Evolutionary conservation across 2,888 invertebrate species (phyloP).

Genomic region (Ichneumoninae sp.): DNA sequence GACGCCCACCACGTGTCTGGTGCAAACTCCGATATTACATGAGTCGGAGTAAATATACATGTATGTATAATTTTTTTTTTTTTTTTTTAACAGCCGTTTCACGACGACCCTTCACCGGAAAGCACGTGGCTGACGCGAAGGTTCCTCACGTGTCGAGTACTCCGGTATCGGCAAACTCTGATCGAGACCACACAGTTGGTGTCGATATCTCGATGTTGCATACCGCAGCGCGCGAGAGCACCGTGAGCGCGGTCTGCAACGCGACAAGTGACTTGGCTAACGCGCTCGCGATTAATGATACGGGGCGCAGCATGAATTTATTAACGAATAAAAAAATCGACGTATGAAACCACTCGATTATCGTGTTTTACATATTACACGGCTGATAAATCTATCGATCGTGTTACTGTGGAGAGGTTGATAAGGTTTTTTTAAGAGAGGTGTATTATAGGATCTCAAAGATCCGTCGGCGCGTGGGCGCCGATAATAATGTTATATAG

Average conservation of each 20-base stretch:
- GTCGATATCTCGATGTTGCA: slow-evolving; percentile 14
- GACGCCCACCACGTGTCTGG: slow-evolving; percentile 36
- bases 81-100: not conserved
- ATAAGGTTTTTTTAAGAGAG: not conserved
- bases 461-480: not conserved
- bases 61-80: not conserved
- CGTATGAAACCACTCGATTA: slow-evolving; percentile 31
- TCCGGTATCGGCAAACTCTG: slow-evolving; percentile 6
- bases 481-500: not conserved
- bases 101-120: slow-evolving; percentile 45
- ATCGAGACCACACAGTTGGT: slow-evolving; percentile 34
- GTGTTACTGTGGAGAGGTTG: not conserved
- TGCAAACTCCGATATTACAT: slow-evolving; percentile 11
- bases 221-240: slow-evolving; percentile 13
- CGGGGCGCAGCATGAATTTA: slow-evolving; percentile 27
- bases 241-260: not conserved
- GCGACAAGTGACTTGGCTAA: slow-evolving; percentile 46
- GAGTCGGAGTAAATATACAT: not conserved
- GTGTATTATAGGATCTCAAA: not conserved
- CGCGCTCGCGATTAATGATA: slow-evolving; percentile 42
- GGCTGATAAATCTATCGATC: slow-evolving; percentile 19
- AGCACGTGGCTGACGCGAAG: slow-evolving; percentile 33
- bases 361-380: slow-evolving; percentile 47
- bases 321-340: slow-evolving; percentile 22
- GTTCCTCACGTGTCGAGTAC: slow-evolving; percentile 49